These are phyloP conservation scores for Drosophila ironensis DNA, from an alignment of 1,140 invertebrate species.

Conservation along the genomic window DNA sequence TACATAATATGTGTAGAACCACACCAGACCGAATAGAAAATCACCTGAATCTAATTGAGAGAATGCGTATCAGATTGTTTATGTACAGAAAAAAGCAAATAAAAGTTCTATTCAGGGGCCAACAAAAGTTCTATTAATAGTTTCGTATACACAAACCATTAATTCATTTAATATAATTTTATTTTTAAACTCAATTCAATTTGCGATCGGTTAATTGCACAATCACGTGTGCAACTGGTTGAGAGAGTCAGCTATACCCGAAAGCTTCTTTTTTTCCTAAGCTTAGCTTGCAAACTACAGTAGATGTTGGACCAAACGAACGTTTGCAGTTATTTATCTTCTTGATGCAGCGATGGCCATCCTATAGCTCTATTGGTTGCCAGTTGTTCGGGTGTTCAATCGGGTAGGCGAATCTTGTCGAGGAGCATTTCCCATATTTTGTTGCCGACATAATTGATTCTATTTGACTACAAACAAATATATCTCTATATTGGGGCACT, in stretches of 20 bases:
- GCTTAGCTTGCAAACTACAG: constrained; percentile 4
- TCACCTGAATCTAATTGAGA: constrained; percentile 20
- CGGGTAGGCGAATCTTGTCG: no score
- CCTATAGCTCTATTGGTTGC: no score
- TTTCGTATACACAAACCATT: constrained; percentile 5
- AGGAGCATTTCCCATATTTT: no score
- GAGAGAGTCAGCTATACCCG: constrained; percentile 1
- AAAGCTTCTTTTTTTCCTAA: constrained; percentile 23
- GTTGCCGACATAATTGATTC: no score
- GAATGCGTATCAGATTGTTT: constrained; percentile 9
- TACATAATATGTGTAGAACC: not conserved
- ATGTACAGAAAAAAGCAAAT: not conserved
- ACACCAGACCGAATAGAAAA: not conserved
- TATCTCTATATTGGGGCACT: no score
- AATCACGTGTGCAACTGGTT: constrained; percentile 30
- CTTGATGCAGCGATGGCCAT: not conserved
- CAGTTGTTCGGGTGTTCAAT: no score
- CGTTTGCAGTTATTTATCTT: not conserved
- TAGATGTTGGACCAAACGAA: not conserved
- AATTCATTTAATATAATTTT: constrained; percentile 38
- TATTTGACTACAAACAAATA: no score
- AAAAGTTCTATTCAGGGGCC: not conserved
- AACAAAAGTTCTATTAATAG: constrained; percentile 27
- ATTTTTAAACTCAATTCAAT: constrained; percentile 39
- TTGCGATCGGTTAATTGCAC: constrained; percentile 28